phyloP scores from a whole-genome alignment of 2,888 invertebrate species.

The Archaeoteleia sp. region DNA sequence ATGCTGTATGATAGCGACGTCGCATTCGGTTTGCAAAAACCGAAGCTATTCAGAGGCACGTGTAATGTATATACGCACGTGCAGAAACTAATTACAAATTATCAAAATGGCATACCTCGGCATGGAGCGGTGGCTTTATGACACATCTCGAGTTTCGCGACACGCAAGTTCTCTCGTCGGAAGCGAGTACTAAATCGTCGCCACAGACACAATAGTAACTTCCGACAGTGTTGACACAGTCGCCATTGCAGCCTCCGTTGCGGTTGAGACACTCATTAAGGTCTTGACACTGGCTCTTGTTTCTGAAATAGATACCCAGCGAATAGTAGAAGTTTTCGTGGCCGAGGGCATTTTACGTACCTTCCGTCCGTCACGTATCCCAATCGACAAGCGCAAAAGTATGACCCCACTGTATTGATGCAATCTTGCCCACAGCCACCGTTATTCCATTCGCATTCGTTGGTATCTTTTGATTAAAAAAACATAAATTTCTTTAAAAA shows the following conservation, averaged over 20 bases:
- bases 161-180: conserved; percentile 71
- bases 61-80: conserved; percentile 17
- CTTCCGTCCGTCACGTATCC: conserved; percentile 63
- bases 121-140: conserved; percentile 62
- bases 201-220: conserved; percentile 71
- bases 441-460: conserved; percentile 72
- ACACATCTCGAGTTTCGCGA: conserved; percentile 62
- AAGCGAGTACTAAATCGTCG: conserved; percentile 67
- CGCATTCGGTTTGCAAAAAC: neutral
- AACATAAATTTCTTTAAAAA: conserved; percentile 17
- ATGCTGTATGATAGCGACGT: conserved; percentile 1
- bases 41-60: conserved; percentile 1
- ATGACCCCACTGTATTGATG: conserved; percentile 71
- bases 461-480: conserved; percentile 62
- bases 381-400: conserved; percentile 67
- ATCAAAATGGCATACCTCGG: conserved; percentile 61
- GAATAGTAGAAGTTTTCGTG: conserved; percentile 11
- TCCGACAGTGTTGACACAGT: conserved; percentile 73
- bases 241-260: conserved; percentile 72
- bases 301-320: conserved; percentile 54
- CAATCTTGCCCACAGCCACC: conserved; percentile 72
- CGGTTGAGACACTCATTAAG: conserved; percentile 71
- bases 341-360: conserved; percentile 51
- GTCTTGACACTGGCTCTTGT: conserved; percentile 70
- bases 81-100: conserved; percentile 37